phyloP scores from a whole-genome alignment of 2,113 vertebrate species.

The Gymnogyps californianus region DNA sequence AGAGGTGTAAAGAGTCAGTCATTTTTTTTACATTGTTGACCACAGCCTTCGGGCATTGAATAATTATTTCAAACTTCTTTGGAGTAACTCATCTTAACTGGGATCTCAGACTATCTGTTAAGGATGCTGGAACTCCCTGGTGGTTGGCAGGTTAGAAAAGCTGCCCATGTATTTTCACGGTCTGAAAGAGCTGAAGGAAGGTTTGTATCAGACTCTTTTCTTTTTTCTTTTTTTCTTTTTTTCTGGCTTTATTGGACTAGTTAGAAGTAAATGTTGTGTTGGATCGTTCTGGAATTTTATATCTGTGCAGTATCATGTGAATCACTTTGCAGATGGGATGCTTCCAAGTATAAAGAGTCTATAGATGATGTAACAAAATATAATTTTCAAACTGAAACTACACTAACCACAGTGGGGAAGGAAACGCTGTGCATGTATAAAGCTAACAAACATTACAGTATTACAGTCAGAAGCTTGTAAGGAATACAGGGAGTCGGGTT shows the following conservation, averaged over 20 bases:
- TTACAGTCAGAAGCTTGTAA: background rate
- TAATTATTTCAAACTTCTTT: background rate
- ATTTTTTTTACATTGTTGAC: background rate
- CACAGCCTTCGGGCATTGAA: background rate
- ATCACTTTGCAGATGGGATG: background rate
- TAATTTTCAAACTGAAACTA: background rate
- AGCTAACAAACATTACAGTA: background rate
- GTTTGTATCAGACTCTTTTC: background rate
- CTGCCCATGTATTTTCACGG: background rate
- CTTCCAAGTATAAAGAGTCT: background rate
- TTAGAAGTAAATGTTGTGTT: background rate
- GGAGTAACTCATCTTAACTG: background rate
- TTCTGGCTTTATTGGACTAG: background rate
- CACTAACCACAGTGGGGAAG: background rate
- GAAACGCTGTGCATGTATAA: background rate
- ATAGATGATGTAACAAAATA: background rate
- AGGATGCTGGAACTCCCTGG: background rate
- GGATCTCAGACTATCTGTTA: background rate
- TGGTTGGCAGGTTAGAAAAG: background rate
- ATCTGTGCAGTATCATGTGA: background rate
- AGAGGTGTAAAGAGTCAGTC: background rate
- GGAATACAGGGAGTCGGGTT: background rate
- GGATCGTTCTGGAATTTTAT: background rate
- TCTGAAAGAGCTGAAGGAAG: background rate
- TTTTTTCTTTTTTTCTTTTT: background rate